Conservation (phyloP, 1,140 invertebrate species). For the Lepidurus arcticus region DNA sequence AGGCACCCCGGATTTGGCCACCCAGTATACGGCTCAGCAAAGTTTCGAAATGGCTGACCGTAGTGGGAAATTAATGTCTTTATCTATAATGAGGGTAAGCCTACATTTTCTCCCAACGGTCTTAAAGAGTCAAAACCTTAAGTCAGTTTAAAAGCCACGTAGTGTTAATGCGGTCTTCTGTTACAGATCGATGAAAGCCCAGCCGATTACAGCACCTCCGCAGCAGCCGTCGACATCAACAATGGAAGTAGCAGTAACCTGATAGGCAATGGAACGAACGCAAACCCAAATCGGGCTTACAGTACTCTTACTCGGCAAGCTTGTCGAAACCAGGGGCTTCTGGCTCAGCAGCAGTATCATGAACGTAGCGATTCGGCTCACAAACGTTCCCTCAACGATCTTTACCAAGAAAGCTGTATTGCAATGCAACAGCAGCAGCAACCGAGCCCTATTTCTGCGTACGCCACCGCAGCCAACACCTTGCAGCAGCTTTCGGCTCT, state of each 20-base stretch:
- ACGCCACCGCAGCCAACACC: background rate
- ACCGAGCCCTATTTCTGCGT: background rate
- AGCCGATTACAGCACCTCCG: background rate
- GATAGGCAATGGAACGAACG: background rate
- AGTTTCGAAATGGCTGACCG: constrained; percentile 9
- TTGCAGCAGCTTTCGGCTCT: background rate
- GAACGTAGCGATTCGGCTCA: background rate
- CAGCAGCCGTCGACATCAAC: background rate
- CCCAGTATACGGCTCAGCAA: background rate
- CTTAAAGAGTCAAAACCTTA: background rate
- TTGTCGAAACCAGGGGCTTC: background rate
- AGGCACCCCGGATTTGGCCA: constrained; percentile 7
- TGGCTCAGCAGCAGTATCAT: background rate
- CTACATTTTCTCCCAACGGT: background rate
- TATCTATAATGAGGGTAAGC: constrained; percentile 7
- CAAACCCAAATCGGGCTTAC: background rate
- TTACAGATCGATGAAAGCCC: constrained; percentile 18
- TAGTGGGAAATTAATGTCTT: constrained; percentile 16
- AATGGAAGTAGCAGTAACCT: background rate
- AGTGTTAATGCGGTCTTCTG: background rate
- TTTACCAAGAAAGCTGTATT: background rate
- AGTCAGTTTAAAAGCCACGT: background rate
- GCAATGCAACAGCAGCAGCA: background rate
- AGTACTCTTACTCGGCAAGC: constrained; percentile 4
- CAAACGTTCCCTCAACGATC: constrained; percentile 13